Evolutionary conservation across 2,797 vertebrate genomes (phyloP), one percentile per base, ranked within the genome.

Genomic region (Acanthiza pusilla): DNA sequence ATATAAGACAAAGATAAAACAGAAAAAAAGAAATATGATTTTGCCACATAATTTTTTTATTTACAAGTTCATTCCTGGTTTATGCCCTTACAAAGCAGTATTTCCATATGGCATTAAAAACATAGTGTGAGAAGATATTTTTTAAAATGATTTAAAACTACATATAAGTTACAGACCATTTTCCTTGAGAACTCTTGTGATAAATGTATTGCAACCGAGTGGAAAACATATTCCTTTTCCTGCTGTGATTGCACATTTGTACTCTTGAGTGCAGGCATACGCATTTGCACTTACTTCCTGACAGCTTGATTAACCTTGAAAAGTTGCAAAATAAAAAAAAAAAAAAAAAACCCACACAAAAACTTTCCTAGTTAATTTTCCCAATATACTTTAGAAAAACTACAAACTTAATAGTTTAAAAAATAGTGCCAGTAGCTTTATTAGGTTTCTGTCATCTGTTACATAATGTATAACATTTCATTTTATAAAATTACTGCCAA

Each of bases 201-300:
- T 93, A 97, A 97, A 96, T 91, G 96, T 80, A 90, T 91, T 96
- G 83, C 87, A 97, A 85, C 90, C 60, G 61, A 97, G 93, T 96
- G 93, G 93, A 97, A 97, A 97, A 92, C 82, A 71, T 96, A 95
- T 91, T 96, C 92, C 80, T 95, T 96, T 96, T 96, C 95, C 96
- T 96, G 96, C 95, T 97, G 97, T 96, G 96, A 97, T 91, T 96
- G 96, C 95, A 96, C 85, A 96, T 97, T 97, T 97, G 77, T 96
- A 91, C 80, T 95, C 82, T 87, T 94, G 79, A 94, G 87, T 72
- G 83, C 95, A 95, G 91, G 75, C 94, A 91, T 75, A 88, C 85
- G 53, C 88, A 94, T 95, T 96, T 97, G 90, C 91, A 91, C 80
- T 96, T 97, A 90, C 67, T 92, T 96, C 68, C 93, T 89, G 95